phyloP scores from a whole-genome alignment of 2,113 vertebrate species.

The Oryzias woworae region DNA sequence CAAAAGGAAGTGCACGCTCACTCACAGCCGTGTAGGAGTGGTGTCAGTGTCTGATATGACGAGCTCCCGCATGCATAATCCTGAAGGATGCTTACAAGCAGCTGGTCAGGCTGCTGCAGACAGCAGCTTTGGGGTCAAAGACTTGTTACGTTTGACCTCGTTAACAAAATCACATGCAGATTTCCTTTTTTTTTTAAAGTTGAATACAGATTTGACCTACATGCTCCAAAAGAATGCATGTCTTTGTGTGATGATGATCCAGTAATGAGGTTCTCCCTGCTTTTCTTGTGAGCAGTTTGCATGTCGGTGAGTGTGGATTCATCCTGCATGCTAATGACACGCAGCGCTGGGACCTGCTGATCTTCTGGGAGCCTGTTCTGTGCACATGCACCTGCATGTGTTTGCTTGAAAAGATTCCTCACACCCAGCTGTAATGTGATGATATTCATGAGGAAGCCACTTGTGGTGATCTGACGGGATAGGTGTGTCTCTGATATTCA shows the following conservation, averaged over 20 bases:
- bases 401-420: constrained; percentile 44
- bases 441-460: constrained; percentile 11
- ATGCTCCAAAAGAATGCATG: not conserved
- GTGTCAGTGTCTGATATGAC: constrained; percentile 42
- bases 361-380: constrained; percentile 53
- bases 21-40: constrained; percentile 28
- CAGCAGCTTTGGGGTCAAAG: constrained; percentile 43
- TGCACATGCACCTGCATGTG: constrained; percentile 23
- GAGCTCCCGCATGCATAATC: constrained; percentile 72
- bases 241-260: not conserved
- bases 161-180: too few species aligned
- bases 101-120: constrained; percentile 21
- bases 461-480: constrained; percentile 29
- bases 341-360: constrained; percentile 43
- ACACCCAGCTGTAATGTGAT: constrained; percentile 20
- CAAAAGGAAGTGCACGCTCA: constrained; percentile 18
- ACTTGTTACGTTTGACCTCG: too few species aligned
- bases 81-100: constrained; percentile 45
- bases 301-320: constrained; percentile 25
- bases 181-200: too few species aligned
- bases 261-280: constrained; percentile 22
- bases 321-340: constrained; percentile 61
- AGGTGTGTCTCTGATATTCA: constrained; percentile 50
- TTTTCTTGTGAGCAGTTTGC: constrained; percentile 32
- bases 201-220: not conserved